Base-by-base conservation (phyloP, 1,140 invertebrate genomes). In the Nixonia krombeini region DNA sequence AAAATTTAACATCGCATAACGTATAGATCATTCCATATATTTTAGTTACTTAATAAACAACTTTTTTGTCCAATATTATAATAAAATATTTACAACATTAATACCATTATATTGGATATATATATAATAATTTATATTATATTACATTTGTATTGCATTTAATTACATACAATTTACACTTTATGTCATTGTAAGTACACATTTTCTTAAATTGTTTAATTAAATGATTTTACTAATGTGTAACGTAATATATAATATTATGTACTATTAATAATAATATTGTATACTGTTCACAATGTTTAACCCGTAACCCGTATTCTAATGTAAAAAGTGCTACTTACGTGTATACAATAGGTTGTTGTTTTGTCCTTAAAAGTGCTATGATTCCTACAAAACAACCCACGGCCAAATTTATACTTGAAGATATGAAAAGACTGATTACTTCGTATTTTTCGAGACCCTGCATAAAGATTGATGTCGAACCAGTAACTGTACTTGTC, bases 391-490 rank as follows among this genome's bases (percentile, higher is more conserved):
- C 28, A 37, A 72, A 55, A 3, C 37, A 58, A 0, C 35, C 67
- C 6, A 50, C 40, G 10, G 63, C 25, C 15, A 75, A 59, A 15
- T 61, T 53, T 12, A 66, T 10, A 10, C 58, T 63, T 2, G 73
- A 69, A 29, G 73, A 71, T 37, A 72, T 41, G 4, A 74, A 59
- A 25, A 78, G 58, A 15, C 71, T 70, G 6, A 73, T 10, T 0
- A 77, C 52, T 29, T 75, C 69, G 33, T 77, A 77, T 56, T 59
- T 73, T 26, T 74, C 68, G n/a, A 71, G 23, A n/a, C 72, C 70
- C 9, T 73, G 16, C 9, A 66, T 41, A 4, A 49, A 65, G 49
- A 64, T 69, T 40, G 61, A 64, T 0, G 51, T 12, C 13, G 17
- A 28, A 9, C 28, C 5, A n/a, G 1, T n/a, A n/a, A 25, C 18